Conservation (phyloP, 2,888 invertebrate species). For the Meteorus colon region DNA sequence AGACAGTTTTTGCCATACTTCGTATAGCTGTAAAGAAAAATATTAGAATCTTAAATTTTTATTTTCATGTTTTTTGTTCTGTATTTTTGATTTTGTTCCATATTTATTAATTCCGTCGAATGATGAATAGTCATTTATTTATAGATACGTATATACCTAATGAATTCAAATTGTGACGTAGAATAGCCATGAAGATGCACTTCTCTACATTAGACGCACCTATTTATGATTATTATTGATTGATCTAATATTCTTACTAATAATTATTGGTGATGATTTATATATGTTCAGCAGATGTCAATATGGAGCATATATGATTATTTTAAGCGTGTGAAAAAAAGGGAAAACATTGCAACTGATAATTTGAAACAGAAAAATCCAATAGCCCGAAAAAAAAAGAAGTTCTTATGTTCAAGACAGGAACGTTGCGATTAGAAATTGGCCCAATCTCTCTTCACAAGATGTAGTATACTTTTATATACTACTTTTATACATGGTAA, state of each 20-base stretch:
- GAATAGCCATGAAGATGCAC: neutral
- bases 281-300: neutral
- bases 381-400: neutral
- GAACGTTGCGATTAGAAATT: conserved; percentile 48
- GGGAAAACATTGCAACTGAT: neutral
- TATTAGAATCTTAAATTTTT: neutral
- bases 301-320: neutral
- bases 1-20: neutral
- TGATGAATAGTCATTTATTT: neutral
- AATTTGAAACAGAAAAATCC: neutral
- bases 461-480: conserved; percentile 56
- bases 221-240: conserved; percentile 1
- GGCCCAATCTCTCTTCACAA: conserved; percentile 54
- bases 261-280: neutral
- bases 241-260: neutral
- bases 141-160: neutral
- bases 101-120: neutral
- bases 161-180: neutral
- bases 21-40: neutral
- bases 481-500: conserved; percentile 64
- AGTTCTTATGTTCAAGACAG: neutral
- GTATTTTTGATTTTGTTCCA: neutral
- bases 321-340: neutral
- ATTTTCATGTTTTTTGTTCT: neutral
- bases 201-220: neutral